These are phyloP conservation scores for Sebastes melanostomus DNA, from an alignment of 2,797 vertebrate species.

Conservation along the genomic window DNA sequence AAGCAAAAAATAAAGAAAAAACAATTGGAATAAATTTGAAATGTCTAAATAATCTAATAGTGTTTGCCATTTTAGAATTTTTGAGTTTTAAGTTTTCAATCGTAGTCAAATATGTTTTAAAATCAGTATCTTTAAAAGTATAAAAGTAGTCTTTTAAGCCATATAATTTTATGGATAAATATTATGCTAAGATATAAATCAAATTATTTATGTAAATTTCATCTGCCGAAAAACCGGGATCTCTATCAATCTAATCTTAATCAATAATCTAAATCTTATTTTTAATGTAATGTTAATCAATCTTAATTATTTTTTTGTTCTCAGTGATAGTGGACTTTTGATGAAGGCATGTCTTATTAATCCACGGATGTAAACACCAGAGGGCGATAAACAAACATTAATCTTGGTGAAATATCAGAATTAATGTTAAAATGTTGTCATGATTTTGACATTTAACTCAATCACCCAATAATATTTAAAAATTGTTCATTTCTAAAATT, in stretches of 20 bases:
- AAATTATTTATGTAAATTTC: accelerated
- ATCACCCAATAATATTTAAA: neutral
- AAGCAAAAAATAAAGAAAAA: too few species aligned
- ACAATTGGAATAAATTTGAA: too few species aligned
- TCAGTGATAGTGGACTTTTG: neutral
- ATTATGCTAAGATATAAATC: accelerated
- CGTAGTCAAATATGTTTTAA: too few species aligned
- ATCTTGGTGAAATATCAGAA: neutral
- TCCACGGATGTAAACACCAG: constrained; percentile 14
- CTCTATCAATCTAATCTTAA: too few species aligned
- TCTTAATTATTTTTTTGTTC: neutral
- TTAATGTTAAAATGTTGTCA: neutral
- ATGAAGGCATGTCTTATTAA: neutral
- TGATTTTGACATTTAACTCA: neutral
- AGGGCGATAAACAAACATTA: constrained; percentile 15
- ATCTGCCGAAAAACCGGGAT: too few species aligned
- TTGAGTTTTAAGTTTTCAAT: too few species aligned
- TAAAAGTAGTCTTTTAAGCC: accelerated
- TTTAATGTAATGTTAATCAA: too few species aligned
- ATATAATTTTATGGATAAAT: accelerated
- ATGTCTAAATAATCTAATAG: too few species aligned
- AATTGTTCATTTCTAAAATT: neutral
- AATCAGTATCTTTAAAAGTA: too few species aligned
- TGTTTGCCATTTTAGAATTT: too few species aligned
- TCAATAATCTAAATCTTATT: too few species aligned